These are phyloP conservation scores for Diceros bicornis DNA, from an alignment of 2,797 vertebrate species.

Conservation along the genomic window DNA sequence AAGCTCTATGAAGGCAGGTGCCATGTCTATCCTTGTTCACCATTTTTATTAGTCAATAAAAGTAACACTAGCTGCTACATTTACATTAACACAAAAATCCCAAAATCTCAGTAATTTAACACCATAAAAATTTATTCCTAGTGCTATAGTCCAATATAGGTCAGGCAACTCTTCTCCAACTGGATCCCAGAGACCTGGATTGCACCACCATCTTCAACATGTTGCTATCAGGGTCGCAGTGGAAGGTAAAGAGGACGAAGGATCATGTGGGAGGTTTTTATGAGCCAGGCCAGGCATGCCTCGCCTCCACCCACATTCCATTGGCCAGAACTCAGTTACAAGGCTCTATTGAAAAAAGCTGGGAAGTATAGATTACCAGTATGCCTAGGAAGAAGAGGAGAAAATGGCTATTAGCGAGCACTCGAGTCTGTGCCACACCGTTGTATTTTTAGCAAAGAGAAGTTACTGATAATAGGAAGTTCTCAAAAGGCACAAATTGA, in stretches of 20 bases:
- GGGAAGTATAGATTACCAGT: neutral
- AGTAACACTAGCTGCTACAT: slow-evolving; percentile 41
- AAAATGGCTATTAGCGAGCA: neutral
- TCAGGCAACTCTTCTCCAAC: neutral
- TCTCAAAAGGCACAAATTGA: slow-evolving; percentile 37
- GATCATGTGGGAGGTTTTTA: neutral
- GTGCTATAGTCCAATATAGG: neutral
- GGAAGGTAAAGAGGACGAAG: slow-evolving; percentile 10
- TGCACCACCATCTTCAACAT: neutral
- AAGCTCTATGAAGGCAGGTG: neutral
- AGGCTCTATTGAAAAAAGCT: neutral
- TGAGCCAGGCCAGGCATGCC: neutral
- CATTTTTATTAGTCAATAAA: slow-evolving; percentile 34
- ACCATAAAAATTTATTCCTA: neutral
- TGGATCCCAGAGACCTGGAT: slow-evolving; percentile 7
- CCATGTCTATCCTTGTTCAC: neutral
- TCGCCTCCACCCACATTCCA: neutral
- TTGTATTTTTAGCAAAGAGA: slow-evolving; percentile 40
- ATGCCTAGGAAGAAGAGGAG: neutral
- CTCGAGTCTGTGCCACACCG: neutral
- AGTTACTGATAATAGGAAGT: slow-evolving; percentile 40
- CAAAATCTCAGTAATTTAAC: slow-evolving; percentile 36
- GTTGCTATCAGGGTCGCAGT: neutral
- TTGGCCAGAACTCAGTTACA: slow-evolving; percentile 12
- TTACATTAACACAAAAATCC: neutral